Evolutionary conservation across 1,140 invertebrate species (phyloP).

Genomic region (Brachionus manjavacas): DNA sequence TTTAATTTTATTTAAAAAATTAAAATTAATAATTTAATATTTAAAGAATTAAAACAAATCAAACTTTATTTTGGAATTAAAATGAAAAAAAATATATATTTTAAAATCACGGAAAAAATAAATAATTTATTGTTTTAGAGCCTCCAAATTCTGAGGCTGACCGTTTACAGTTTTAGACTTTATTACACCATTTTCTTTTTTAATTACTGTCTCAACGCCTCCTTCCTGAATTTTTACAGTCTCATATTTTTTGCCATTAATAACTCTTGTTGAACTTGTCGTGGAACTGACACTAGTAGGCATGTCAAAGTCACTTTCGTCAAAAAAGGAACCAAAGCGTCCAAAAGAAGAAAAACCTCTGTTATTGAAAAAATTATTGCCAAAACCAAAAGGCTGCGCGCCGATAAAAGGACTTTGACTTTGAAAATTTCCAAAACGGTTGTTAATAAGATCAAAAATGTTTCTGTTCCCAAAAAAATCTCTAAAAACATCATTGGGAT

Average conservation of each 20-base stretch:
- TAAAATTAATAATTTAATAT: no score
- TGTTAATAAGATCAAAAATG: neutral
- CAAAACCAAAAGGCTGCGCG: neutral
- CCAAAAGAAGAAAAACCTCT: neutral
- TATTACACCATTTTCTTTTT: conserved; percentile 4
- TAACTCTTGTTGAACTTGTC: neutral
- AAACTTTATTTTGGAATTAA: neutral
- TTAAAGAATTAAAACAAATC: neutral
- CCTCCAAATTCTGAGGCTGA: neutral
- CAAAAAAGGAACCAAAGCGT: neutral
- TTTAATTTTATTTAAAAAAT: no score
- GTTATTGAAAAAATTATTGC: neutral
- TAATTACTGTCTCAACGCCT: neutral
- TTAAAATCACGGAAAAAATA: neutral
- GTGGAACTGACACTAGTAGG: neutral
- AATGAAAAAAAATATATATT: neutral
- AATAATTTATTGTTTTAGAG: neutral
- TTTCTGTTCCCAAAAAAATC: neutral
- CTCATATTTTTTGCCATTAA: conserved; percentile 4
- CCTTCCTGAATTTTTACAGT: neutral
- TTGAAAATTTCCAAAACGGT: neutral
- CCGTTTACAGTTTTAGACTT: neutral
- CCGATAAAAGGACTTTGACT: neutral
- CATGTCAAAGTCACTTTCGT: neutral
- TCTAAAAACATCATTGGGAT: conserved; percentile 18